A percentile compares a stretch with the other conserved stretches of the same genome.
Conservation (phyloP, 2,888 invertebrate genomes). For the Parelbella ahira region DNA sequence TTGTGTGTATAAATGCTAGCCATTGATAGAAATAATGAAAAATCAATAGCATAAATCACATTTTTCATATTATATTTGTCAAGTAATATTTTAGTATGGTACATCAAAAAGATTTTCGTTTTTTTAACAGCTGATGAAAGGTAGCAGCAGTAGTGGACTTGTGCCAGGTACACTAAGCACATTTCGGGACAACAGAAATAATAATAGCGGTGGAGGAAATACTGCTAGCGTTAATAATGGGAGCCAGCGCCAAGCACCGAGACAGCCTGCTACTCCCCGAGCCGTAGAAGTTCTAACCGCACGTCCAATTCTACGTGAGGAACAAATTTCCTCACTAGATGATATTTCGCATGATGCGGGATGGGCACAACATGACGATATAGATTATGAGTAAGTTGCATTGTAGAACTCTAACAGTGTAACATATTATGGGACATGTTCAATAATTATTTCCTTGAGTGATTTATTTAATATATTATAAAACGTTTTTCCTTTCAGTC, state of each 20-base stretch:
- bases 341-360: constrained; percentile 93
- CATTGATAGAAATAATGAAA: too few species aligned
- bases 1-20: too few species aligned
- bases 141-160: constrained; percentile 69
- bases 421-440: too few species aligned
- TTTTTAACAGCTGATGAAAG: constrained; percentile 65
- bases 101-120: background rate
- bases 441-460: too few species aligned
- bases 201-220: constrained; percentile 36
- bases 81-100: too few species aligned
- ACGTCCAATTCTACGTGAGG: constrained; percentile 94
- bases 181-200: constrained; percentile 54
- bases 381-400: constrained; percentile 89
- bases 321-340: constrained; percentile 95
- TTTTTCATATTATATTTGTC: too few species aligned
- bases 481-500: constrained; percentile 76
- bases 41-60: too few species aligned
- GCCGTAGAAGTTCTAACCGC: constrained; percentile 84
- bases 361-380: constrained; percentile 95
- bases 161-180: constrained; percentile 66
- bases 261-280: constrained; percentile 61
- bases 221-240: constrained; percentile 31
- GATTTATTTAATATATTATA: too few species aligned
- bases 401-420: too few species aligned
- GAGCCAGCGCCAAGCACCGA: constrained; percentile 36